Evolutionary conservation across 2,888 invertebrate genomes (phyloP).

Genomic region (Papilio demoleus): DNA sequence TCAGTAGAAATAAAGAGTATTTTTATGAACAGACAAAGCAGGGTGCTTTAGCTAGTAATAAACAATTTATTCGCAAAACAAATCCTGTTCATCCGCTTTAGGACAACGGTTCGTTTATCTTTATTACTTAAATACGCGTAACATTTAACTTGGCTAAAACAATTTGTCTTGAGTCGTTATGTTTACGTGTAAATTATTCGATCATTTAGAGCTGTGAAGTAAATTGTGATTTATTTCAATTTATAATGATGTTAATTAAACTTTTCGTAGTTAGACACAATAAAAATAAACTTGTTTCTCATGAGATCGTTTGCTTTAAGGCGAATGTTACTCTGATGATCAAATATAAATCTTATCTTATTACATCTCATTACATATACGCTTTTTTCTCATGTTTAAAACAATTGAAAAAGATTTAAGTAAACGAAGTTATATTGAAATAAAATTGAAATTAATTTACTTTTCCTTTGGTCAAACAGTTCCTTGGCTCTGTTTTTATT

Average conservation of each 20-base stretch:
- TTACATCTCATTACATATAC: too few relatives aligned
- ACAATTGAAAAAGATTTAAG: neutral
- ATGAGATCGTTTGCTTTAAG: neutral
- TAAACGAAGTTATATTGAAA: constrained; percentile 20
- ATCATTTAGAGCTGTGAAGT: constrained; percentile 13
- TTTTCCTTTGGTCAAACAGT: constrained; percentile 10
- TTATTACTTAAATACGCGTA: constrained; percentile 37
- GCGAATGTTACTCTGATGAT: neutral
- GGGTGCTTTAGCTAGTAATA: constrained; percentile 2
- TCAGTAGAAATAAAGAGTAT: neutral
- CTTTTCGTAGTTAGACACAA: neutral
- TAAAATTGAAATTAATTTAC: constrained; percentile 23
- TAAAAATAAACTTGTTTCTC: neutral
- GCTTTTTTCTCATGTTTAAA: too few relatives aligned
- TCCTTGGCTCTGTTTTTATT: neutral
- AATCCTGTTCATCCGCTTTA: constrained; percentile 18
- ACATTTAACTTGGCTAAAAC: constrained; percentile 18
- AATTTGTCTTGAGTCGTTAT: constrained; percentile 14
- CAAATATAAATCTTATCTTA: too few relatives aligned
- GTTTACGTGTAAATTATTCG: constrained; percentile 9
- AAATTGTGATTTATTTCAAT: constrained; percentile 4
- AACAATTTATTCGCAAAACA: constrained; percentile 30
- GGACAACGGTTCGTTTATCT: constrained; percentile 35
- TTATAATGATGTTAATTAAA: neutral
- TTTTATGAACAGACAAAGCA: neutral